Evolutionary conservation across 2,888 invertebrate species (phyloP), one percentile per base, ranked within the genome.

Genomic region (Reticulitermes lucifugus): DNA sequence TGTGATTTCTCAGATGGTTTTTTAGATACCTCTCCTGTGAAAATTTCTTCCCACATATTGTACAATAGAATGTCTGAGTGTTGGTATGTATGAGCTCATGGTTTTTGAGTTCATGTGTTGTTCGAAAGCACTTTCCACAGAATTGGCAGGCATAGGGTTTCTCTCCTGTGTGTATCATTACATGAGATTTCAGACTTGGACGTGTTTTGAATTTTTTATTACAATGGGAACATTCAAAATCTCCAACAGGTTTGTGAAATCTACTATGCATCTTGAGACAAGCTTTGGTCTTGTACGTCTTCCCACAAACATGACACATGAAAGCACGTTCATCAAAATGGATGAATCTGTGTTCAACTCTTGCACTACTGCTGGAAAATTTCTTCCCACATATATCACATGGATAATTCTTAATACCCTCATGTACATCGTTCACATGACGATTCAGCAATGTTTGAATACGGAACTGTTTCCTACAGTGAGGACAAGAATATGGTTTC

Each of bases 211-310:
- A 95, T 83, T 89, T 89, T 79, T 93, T 92, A 29, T 90, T 91
- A 89, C 94, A 94, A 87, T 93, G 92, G 0, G 91, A 91, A 89
- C 95, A 95, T 41, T 91, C 90, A 89, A 92, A 92, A 3, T 94
- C 93, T 86, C 92, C 93, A 80, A 90, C 90, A 86, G 93, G 91
- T 70, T 91, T 91, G 89, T 95, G 95, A 12, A 93, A 93, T 75
- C 93, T 92, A 82, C 92, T 91, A 88, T 95, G 95, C 35, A 93
- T 93, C 89, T 94, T 93, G 71, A 95, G 89, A 1, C 94, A 93
- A 0, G 94, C 94, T 88, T 94, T 93, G 89, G 95, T 94, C 85
- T 94, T 93, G 90, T 95, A 95, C 0, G 93, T 89, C 82, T 91
- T 91, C 10, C 81, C 81, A 81, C 81, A 81, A 21, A 81, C 81